Conservation (phyloP, 2,113 vertebrate genomes). For the Semnopithecus entellus region DNA sequence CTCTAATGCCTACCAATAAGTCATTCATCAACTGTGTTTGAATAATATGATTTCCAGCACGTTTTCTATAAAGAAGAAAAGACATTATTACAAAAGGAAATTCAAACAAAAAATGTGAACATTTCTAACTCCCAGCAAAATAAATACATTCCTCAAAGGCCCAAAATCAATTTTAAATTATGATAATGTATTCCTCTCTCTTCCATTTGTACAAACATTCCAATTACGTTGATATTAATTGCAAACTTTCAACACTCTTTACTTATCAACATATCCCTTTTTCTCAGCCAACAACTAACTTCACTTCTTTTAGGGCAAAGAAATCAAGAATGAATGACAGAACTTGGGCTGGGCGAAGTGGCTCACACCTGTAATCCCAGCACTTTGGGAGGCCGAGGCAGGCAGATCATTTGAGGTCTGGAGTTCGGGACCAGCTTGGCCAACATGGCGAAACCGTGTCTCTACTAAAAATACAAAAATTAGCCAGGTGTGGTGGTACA, state of each 20-base stretch:
- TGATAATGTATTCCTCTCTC: background rate
- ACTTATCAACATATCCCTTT: background rate
- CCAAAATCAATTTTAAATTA: slow-evolving; percentile 14
- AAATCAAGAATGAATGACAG: background rate
- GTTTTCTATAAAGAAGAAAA: slow-evolving; percentile 83
- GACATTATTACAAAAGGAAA: slow-evolving; percentile 51
- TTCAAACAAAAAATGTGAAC: background rate
- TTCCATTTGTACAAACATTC: background rate
- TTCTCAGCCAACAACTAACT: slow-evolving; percentile 5
- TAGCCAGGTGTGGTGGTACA: no score
- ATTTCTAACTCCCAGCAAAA: background rate
- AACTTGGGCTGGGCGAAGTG: background rate
- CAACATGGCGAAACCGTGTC: no score
- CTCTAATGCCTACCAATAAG: slow-evolving; percentile 89
- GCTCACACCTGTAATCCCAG: no score
- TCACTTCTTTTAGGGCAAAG: background rate
- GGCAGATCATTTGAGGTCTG: no score
- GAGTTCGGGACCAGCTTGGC: no score
- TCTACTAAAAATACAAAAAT: no score
- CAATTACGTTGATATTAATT: background rate
- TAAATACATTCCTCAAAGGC: background rate
- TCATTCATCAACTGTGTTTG: slow-evolving; percentile 93
- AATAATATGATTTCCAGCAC: slow-evolving; percentile 89
- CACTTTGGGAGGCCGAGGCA: no score
- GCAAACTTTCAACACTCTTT: background rate